Percentiles rank a stretch among this genome's conserved stretches.
These are phyloP conservation scores for Apis dorsata DNA, from an alignment of 1,140 invertebrate genomes.

Conservation along the genomic window DNA sequence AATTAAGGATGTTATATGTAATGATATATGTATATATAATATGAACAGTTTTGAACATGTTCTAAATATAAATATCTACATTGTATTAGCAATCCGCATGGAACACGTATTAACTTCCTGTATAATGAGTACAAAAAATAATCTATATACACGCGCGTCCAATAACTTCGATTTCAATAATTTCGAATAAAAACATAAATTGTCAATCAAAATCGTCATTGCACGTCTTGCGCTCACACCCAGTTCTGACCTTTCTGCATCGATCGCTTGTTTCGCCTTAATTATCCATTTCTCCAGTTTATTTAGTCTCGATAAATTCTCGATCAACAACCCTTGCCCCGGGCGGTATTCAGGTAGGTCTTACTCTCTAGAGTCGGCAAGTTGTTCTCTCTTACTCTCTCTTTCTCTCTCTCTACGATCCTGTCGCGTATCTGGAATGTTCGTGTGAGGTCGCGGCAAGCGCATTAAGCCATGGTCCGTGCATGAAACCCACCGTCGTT, in stretches of 20 bases:
- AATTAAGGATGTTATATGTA: constrained; percentile 30
- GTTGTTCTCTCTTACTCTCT: not conserved
- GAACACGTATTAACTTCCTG: too few relatives aligned
- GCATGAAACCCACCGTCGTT: constrained; percentile 31
- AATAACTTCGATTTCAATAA: constrained; percentile 14
- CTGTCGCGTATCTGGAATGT: constrained; percentile 16
- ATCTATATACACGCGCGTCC: not conserved
- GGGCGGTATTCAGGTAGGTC: constrained; percentile 14
- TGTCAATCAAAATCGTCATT: not conserved
- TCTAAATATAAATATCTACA: not conserved
- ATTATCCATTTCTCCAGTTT: constrained; percentile 26
- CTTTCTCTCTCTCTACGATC: not conserved
- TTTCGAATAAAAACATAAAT: not conserved
- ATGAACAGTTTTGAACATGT: not conserved
- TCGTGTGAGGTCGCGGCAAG: constrained; percentile 40
- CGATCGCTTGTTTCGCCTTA: not conserved
- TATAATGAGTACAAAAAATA: not conserved
- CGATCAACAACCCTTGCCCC: constrained; percentile 32
- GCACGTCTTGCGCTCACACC: not conserved
- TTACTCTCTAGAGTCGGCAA: not conserved
- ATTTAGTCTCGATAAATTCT: constrained; percentile 42
- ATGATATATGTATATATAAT: constrained; percentile 12
- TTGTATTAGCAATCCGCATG: not conserved
- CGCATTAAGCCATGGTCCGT: constrained; percentile 30
- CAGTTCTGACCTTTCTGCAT: not conserved